Percentiles rank a stretch among this genome's conserved stretches.
Evolutionary conservation across 2,797 vertebrate species (phyloP).

Genomic region (Tinamus major): DNA sequence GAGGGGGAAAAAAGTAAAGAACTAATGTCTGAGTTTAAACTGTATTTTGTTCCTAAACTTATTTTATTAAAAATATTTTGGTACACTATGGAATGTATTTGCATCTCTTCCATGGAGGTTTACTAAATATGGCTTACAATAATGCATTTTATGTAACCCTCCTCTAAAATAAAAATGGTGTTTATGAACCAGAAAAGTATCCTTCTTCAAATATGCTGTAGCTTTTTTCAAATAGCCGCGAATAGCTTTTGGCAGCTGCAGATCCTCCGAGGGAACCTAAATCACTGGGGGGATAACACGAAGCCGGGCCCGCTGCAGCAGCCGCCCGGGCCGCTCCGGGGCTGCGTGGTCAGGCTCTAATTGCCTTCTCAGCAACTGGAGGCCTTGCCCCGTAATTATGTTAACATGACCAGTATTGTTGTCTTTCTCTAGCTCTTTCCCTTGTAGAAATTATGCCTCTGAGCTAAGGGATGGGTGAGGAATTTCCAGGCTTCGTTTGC

Average conservation of each 20-base stretch:
- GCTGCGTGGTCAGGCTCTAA: neutral
- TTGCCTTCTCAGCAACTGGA: neutral
- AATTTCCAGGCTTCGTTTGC: constrained; percentile 18
- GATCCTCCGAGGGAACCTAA: constrained; percentile 14
- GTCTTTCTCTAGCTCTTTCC: constrained; percentile 3
- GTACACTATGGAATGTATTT: neutral
- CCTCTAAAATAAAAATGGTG: constrained; percentile 10
- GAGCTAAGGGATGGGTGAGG: constrained; percentile 2
- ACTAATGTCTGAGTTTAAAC: neutral
- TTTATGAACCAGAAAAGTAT: constrained; percentile 1
- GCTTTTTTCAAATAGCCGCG: constrained; percentile 36
- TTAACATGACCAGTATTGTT: constrained; percentile 15
- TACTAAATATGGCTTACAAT: constrained; percentile 12
- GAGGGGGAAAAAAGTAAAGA: neutral
- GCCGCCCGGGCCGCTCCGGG: neutral
- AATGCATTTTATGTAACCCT: neutral
- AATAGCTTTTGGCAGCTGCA: constrained; percentile 49
- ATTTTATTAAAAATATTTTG: neutral
- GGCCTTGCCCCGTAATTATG: constrained; percentile 49
- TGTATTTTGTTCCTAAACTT: neutral
- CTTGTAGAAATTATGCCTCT: neutral
- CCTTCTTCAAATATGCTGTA: constrained; percentile 7
- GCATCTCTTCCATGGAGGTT: neutral
- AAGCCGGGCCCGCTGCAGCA: neutral
- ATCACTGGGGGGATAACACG: neutral